phyloP scores from a whole-genome alignment of 2,888 invertebrate genomes.

The Lomographa bimaculata region DNA sequence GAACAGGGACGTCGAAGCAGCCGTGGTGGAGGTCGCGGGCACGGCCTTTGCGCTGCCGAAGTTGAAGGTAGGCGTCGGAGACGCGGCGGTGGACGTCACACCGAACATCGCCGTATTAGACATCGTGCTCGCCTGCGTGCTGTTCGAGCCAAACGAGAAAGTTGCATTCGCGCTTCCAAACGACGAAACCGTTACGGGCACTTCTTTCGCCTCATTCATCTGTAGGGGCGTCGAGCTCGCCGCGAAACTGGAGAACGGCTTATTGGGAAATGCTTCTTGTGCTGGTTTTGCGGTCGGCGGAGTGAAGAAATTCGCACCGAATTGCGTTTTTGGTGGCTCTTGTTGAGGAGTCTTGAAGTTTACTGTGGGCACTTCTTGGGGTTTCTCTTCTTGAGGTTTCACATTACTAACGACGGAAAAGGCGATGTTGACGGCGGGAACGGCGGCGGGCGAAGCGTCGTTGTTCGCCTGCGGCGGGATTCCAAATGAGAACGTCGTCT shows the following conservation, averaged over 20 bases:
- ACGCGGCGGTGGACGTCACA: neutral
- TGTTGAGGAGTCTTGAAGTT: no score
- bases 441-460: neutral
- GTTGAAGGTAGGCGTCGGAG: neutral
- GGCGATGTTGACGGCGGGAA: slow-evolving; percentile 9
- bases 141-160: slow-evolving; percentile 1
- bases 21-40: slow-evolving; percentile 17
- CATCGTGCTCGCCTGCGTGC: neutral
- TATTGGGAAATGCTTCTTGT: no score
- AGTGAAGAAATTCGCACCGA: no score
- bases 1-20: slow-evolving; percentile 38
- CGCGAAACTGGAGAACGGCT: neutral
- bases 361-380: slow-evolving; percentile 57
- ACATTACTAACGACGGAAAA: neutral
- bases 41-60: no score
- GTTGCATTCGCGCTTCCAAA: neutral
- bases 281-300: no score
- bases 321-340: no score
- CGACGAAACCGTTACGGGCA: neutral
- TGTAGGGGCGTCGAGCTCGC: neutral
- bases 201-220: slow-evolving; percentile 1
- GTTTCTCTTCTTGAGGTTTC: slow-evolving; percentile 37
- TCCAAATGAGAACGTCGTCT: slow-evolving; percentile 55
- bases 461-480: slow-evolving; percentile 43
- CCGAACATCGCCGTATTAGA: no score